phyloP scores from a whole-genome alignment of 2,113 vertebrate species.

The Macquaria australasica region DNA sequence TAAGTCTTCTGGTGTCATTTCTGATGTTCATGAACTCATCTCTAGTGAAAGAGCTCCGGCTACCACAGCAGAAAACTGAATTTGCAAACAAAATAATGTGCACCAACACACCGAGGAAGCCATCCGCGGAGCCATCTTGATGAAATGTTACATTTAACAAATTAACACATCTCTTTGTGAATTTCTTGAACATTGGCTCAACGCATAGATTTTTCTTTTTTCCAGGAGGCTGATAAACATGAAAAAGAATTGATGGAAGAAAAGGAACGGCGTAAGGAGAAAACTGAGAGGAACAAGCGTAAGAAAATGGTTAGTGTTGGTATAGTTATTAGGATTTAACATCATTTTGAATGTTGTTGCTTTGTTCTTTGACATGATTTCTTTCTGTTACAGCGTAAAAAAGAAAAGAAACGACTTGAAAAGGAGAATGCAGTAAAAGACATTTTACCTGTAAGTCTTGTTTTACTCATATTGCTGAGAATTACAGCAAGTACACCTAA shows the following conservation, averaged over 20 bases:
- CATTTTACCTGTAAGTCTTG: slow-evolving; percentile 67
- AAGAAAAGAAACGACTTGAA: slow-evolving; percentile 80
- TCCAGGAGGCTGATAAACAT: slow-evolving; percentile 80
- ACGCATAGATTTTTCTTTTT: too few species aligned
- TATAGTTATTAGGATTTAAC: neutral
- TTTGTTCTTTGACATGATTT: neutral
- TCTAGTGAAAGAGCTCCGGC: too few species aligned
- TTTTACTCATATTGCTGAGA: neutral
- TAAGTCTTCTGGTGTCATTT: too few species aligned
- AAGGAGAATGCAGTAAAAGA: slow-evolving; percentile 73
- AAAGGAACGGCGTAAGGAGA: slow-evolving; percentile 77
- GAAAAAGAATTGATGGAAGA: slow-evolving; percentile 73
- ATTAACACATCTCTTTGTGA: neutral
- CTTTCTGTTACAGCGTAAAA: slow-evolving; percentile 79
- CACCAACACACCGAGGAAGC: too few species aligned
- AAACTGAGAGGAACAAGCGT: slow-evolving; percentile 79
- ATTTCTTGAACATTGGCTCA: neutral
- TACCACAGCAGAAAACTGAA: too few species aligned
- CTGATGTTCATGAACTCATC: too few species aligned
- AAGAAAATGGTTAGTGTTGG: slow-evolving; percentile 81
- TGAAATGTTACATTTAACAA: neutral
- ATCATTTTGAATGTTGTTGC: neutral
- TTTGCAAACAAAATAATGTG: too few species aligned
- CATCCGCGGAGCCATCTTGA: too few species aligned
- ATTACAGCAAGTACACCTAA: neutral